Base-by-base conservation (phyloP, 1,140 invertebrate genomes). In the Drosophila sulfurigaster region DNA sequence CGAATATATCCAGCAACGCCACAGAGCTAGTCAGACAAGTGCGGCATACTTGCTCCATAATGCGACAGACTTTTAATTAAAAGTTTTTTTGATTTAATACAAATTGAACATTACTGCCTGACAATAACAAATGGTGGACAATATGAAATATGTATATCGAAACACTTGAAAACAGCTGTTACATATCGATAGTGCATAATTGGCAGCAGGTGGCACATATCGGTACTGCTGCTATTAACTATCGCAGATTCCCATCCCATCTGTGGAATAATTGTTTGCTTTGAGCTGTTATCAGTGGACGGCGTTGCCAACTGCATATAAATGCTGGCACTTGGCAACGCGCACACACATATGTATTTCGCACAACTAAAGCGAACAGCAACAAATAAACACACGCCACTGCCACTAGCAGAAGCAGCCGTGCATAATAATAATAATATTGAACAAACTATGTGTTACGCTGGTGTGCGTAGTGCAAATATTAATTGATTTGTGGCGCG, bases 321-420 rank as follows among this genome's bases (percentile, higher is more conserved):
- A 58, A 58, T 10, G 25, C 38, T 62, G 49, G 49, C 32, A 68
- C 13, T 74, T 75, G 72, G 66, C 58, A 75, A 75, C 67, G 43
- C 65, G 71, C 32, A 28, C 25, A 43, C 38, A 67, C 16, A 63
- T 52, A 46, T 70, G 66, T 75, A 75, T 62, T 74, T 69, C 71
- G 71, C 71, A 74, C 71, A 69, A 74, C 10, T 13, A 13, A 72
- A 54, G 16, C 46, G 56, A 73, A 68, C 56, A 56, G 71, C 56
- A 68, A 68, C 57, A 74, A 68, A 68, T 74, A 74, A 74, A 74
- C 64, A 35, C 43, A 70, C 52, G 57, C 43, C 10, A 38, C 35
- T 25, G 35, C 35, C 35, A 38, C 35, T 38, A 5, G 30, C 20
- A 16, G 25, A n/a, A 62, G 52, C 32, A 51, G 11, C 28, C 45